Conservation (phyloP, 2,113 vertebrate species). For the Lynx canadensis region DNA sequence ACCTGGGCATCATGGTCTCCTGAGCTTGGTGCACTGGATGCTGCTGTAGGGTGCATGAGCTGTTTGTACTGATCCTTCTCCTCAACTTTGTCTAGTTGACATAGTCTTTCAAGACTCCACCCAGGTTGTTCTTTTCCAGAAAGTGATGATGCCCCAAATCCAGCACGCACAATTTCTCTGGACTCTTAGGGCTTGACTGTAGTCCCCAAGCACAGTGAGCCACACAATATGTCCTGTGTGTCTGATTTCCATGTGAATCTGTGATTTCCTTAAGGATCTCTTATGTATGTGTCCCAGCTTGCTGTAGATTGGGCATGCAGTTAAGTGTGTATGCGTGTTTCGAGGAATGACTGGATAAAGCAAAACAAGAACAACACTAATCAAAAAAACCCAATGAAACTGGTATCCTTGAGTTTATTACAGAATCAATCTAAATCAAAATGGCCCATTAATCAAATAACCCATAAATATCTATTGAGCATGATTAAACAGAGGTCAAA, state of each 20-base stretch:
- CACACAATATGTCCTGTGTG: rapidly evolving
- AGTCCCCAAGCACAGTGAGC: not conserved
- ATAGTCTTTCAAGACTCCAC: not conserved
- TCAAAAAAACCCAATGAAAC: not conserved
- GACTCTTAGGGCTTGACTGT: rapidly evolving
- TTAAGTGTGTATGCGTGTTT: not conserved
- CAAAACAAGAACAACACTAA: not conserved
- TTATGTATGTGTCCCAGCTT: not conserved
- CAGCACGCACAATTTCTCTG: not conserved
- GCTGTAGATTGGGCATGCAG: not conserved
- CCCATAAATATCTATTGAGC: conserved; percentile 19
- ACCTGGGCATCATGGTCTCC: rapidly evolving
- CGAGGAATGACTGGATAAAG: not conserved
- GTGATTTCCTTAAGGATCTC: not conserved
- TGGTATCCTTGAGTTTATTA: not conserved
- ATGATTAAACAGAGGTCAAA: conserved; percentile 40
- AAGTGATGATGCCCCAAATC: not conserved
- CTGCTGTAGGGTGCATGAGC: rapidly evolving
- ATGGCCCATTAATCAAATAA: conserved; percentile 37
- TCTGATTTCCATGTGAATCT: not conserved
- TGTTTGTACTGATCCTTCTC: not conserved
- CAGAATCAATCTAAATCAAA: conserved; percentile 17
- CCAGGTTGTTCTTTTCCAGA: not conserved
- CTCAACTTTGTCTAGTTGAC: not conserved
- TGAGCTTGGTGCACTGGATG: rapidly evolving